phyloP scores from a whole-genome alignment of 1,140 invertebrate species.

The Brachionus asplanchnoidis region DNA sequence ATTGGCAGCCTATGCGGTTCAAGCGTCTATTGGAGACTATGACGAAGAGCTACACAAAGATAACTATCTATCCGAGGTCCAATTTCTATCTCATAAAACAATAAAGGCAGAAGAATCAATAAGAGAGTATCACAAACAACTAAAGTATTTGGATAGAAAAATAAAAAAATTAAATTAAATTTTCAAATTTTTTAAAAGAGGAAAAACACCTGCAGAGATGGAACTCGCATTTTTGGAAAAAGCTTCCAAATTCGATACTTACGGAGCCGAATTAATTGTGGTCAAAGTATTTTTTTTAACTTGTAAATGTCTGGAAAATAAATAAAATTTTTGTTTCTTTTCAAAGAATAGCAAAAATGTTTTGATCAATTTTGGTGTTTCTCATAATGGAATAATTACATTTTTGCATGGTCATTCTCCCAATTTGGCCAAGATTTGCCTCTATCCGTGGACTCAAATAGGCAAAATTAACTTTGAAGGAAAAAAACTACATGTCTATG shows the following conservation, averaged over 20 bases:
- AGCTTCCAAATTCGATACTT: constrained; percentile 32
- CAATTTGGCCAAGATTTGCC: constrained; percentile 10
- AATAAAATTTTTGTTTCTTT: neutral
- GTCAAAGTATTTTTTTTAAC: neutral
- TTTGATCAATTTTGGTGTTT: constrained; percentile 31
- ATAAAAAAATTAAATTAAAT: neutral
- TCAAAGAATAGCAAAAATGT: constrained; percentile 30
- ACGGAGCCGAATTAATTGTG: constrained; percentile 26
- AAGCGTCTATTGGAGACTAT: constrained; percentile 30
- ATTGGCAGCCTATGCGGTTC: constrained; percentile 31
- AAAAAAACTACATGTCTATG: neutral
- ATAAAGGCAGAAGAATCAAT: constrained; percentile 13
- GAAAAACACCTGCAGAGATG: constrained; percentile 37
- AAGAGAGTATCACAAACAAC: constrained; percentile 15
- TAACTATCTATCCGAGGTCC: neutral
- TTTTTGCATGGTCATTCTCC: constrained; percentile 22
- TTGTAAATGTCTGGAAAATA: neutral
- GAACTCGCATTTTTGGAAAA: constrained; percentile 33
- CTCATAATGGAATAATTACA: constrained; percentile 37
- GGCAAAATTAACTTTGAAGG: constrained; percentile 33
- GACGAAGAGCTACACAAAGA: constrained; percentile 5
- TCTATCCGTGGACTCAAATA: constrained; percentile 39
- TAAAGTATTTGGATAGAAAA: neutral
- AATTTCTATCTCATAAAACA: constrained; percentile 6
- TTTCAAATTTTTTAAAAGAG: neutral